Percentiles rank a stretch among this genome's conserved stretches.
phyloP scores from a whole-genome alignment of 2,113 vertebrate species.

The Phodopus roborovskii region DNA sequence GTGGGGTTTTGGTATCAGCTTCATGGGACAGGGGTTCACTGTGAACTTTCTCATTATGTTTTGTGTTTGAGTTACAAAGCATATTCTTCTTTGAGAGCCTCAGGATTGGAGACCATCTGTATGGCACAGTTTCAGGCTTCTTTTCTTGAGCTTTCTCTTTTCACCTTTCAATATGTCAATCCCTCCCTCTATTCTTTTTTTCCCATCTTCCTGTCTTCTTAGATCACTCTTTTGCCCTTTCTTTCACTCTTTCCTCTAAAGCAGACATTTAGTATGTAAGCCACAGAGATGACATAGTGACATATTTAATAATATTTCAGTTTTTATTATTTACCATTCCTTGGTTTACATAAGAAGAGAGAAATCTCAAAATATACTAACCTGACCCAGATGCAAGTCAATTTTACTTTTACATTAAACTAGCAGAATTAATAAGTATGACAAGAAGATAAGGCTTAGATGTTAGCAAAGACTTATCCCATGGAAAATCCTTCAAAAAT shows the following conservation, averaged over 20 bases:
- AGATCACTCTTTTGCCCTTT: rapidly evolving
- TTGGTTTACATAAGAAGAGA: background rate
- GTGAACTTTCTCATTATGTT: background rate
- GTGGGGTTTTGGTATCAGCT: background rate
- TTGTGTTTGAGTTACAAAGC: conserved; percentile 35
- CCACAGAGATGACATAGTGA: background rate
- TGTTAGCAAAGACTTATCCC: conserved; percentile 21
- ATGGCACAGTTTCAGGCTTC: background rate
- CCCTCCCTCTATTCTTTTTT: background rate
- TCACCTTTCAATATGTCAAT: background rate
- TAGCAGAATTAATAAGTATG: background rate
- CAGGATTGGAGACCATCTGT: background rate
- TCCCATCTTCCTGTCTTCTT: background rate
- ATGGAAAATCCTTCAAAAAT: background rate
- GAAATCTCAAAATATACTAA: background rate
- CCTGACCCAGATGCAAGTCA: background rate
- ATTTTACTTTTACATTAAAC: conserved; percentile 7
- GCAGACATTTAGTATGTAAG: background rate
- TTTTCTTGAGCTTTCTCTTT: background rate
- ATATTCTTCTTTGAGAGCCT: background rate
- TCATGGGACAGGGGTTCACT: background rate
- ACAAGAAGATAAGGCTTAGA: background rate
- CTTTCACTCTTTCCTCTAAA: background rate
- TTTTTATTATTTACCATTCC: conserved; percentile 11
- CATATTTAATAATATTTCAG: background rate